Conservation (phyloP, 2,113 vertebrate species). For the Microcebus murinus region DNA sequence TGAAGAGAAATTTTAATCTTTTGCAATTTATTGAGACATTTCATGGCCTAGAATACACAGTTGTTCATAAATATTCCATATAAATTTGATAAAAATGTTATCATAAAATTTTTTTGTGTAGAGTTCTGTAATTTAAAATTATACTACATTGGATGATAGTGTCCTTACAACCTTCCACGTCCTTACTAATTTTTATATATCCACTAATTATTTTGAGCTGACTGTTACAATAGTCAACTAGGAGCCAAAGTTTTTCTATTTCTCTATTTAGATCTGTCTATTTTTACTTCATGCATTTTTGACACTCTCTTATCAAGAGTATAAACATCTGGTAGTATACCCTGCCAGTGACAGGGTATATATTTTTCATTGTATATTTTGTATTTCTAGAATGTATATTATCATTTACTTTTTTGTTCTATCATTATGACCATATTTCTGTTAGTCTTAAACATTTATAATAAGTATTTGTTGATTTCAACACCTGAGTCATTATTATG, state of each 20-base stretch:
- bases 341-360: neutral
- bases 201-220: neutral
- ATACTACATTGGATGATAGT: neutral
- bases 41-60: neutral
- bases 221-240: neutral
- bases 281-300: neutral
- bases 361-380: neutral
- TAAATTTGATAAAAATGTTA: neutral
- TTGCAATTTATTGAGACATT: neutral
- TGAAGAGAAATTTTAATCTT: neutral
- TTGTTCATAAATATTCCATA: neutral
- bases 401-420: neutral
- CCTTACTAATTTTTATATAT: neutral
- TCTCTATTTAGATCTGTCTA: neutral
- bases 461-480: neutral
- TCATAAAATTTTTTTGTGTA: neutral
- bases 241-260: neutral
- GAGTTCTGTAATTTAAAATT: neutral
- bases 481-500: neutral
- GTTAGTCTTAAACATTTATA: neutral
- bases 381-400: neutral
- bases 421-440: neutral
- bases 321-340: neutral
- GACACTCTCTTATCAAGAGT: neutral
- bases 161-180: neutral